Evolutionary conservation across 2,797 vertebrate genomes (phyloP).

Genomic region (Pachyuromys duprasi): DNA sequence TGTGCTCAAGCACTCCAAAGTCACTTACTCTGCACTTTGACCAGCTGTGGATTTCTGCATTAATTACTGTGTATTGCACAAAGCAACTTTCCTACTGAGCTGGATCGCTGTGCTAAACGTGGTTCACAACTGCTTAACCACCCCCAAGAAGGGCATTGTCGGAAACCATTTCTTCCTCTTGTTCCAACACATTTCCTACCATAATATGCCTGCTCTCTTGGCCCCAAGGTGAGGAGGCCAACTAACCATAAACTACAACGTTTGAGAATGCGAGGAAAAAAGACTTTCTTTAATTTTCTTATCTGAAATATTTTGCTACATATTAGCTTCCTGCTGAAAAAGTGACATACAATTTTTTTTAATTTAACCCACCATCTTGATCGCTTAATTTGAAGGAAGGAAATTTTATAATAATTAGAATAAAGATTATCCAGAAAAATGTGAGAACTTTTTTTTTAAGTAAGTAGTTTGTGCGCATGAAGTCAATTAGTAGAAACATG

Average conservation of each 20-base stretch:
- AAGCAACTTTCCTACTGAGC: neutral
- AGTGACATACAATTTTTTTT: neutral
- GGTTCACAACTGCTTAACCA: neutral
- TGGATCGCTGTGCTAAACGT: neutral
- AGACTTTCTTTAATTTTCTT: neutral
- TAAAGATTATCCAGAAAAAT: neutral
- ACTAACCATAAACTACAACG: neutral
- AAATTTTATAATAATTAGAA: constrained; percentile 36
- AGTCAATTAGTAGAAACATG: constrained; percentile 53
- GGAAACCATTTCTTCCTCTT: neutral
- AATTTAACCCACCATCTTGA: neutral
- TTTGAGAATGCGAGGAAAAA: neutral
- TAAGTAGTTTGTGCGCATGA: constrained; percentile 39
- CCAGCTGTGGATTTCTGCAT: neutral
- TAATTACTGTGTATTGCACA: neutral
- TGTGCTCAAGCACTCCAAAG: neutral
- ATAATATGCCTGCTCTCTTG: neutral
- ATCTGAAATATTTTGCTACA: neutral
- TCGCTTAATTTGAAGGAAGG: constrained; percentile 46
- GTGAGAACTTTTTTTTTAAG: neutral
- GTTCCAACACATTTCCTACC: neutral
- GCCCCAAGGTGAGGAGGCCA: neutral
- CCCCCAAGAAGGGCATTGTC: neutral
- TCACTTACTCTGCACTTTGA: neutral
- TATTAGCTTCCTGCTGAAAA: neutral